These are phyloP conservation scores for Prunella fulvescens DNA, from an alignment of 2,113 vertebrate species.

Conservation along the genomic window DNA sequence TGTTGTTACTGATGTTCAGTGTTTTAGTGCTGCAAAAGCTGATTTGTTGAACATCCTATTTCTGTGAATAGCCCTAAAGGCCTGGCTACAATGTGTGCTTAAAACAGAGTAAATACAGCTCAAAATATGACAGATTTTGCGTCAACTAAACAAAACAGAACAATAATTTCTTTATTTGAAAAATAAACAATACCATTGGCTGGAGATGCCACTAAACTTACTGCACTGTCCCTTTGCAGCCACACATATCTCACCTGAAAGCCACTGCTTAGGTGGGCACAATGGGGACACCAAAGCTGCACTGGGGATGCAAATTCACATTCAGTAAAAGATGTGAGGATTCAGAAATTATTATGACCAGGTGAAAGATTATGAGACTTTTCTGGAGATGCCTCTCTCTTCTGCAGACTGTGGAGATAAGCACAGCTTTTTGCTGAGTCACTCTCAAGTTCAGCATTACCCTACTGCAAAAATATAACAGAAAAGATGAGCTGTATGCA, in stretches of 20 bases:
- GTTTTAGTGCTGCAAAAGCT: not conserved
- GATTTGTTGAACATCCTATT: not conserved
- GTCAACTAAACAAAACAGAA: not conserved
- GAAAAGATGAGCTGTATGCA: not conserved
- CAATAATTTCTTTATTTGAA: not conserved
- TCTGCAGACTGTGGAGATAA: not conserved
- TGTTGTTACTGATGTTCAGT: not conserved
- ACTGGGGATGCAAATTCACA: not conserved
- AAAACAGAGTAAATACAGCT: not conserved
- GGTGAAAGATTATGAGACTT: not conserved
- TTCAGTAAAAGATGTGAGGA: not conserved
- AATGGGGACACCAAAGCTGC: not conserved
- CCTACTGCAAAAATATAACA: not conserved
- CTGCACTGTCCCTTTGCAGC: not conserved
- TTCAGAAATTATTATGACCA: not conserved
- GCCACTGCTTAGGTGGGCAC: not conserved
- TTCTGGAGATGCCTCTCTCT: not conserved
- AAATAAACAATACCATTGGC: fast-evolving
- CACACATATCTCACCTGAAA: not conserved
- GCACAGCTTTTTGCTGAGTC: not conserved
- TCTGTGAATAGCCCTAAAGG: not conserved
- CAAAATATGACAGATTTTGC: not conserved
- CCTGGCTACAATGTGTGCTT: not conserved
- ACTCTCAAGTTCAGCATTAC: not conserved
- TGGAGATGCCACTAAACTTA: not conserved